A percentile compares a stretch with the other conserved stretches of the same genome.
phyloP scores from a whole-genome alignment of 2,113 vertebrate species.

The Corydoras sp. region DNA sequence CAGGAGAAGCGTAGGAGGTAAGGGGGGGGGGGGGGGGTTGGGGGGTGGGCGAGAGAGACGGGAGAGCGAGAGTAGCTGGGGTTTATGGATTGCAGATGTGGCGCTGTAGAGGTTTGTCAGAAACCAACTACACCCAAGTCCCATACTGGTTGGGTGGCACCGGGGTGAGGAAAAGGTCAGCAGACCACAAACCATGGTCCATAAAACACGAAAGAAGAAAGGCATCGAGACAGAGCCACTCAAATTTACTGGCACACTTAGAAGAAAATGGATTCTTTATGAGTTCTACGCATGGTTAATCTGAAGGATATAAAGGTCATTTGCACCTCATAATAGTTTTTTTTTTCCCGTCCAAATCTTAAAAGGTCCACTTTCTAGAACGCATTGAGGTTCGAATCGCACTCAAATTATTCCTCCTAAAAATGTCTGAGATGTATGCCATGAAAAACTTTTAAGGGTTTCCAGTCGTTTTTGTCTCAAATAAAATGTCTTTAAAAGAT shows the following conservation, averaged over 20 bases:
- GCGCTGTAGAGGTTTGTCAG: constrained; percentile 74
- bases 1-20: constrained; percentile 25
- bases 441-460: too few relatives aligned
- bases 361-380: background rate
- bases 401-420: too few relatives aligned
- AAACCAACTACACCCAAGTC: constrained; percentile 61
- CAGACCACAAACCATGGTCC: constrained; percentile 66
- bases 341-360: background rate
- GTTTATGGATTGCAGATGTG: constrained; percentile 82
- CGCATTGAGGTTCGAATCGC: too few relatives aligned
- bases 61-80: constrained; percentile 67
- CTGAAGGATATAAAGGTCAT: background rate
- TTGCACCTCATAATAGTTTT: background rate
- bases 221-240: constrained; percentile 17
- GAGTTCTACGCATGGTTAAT: background rate
- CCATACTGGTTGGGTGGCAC: constrained; percentile 75
- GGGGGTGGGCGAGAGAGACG: background rate
- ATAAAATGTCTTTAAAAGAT: too few relatives aligned
- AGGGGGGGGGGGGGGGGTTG: constrained; percentile 58
- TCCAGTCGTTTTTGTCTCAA: too few relatives aligned
- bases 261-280: background rate
- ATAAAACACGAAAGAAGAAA: constrained; percentile 58
- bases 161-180: constrained; percentile 72
- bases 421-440: too few relatives aligned
- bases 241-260: background rate